phyloP scores from a whole-genome alignment of 35 echinoderm and acorn worm genomes.

The Apostichopus japonicus region DNA sequence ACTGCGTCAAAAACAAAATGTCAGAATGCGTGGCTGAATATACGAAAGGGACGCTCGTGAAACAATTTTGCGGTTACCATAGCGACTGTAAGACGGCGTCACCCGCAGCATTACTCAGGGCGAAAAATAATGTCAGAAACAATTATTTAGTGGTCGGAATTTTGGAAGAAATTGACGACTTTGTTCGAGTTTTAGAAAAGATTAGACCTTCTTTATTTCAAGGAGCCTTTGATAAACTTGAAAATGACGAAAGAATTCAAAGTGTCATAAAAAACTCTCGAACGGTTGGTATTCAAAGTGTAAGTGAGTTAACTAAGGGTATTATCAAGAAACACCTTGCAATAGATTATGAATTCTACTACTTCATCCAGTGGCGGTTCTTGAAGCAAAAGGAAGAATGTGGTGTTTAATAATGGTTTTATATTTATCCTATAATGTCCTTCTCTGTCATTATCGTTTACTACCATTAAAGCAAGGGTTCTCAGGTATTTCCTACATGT shows the following conservation, averaged over 20 bases:
- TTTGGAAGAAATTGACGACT: conserved; percentile 43
- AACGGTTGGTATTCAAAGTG: conserved; percentile 1
- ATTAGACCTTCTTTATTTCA: conserved; percentile 6
- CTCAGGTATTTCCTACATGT: no score
- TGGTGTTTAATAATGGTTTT: neutral
- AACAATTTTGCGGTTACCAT: conserved; percentile 53
- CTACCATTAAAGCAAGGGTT: no score
- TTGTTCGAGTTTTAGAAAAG: conserved; percentile 39
- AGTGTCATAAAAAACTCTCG: neutral
- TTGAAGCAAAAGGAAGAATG: conserved; percentile 34
- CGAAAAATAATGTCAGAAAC: conserved; percentile 35
- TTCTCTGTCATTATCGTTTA: no score
- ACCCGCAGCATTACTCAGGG: neutral
- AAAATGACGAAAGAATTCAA: conserved; percentile 11
- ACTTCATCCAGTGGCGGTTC: conserved; percentile 49
- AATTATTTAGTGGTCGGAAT: conserved; percentile 41
- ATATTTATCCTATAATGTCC: no score
- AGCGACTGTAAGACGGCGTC: conserved; percentile 27
- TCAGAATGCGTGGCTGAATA: conserved; percentile 35
- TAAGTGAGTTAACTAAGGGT: conserved; percentile 1
- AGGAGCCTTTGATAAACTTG: neutral
- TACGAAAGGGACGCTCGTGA: neutral
- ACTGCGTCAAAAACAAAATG: conserved; percentile 26
- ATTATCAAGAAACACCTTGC: conserved; percentile 40
- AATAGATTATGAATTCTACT: conserved; percentile 48